phyloP scores from a whole-genome alignment of 2,888 invertebrate species.

The Pandemis cinnamomeana region DNA sequence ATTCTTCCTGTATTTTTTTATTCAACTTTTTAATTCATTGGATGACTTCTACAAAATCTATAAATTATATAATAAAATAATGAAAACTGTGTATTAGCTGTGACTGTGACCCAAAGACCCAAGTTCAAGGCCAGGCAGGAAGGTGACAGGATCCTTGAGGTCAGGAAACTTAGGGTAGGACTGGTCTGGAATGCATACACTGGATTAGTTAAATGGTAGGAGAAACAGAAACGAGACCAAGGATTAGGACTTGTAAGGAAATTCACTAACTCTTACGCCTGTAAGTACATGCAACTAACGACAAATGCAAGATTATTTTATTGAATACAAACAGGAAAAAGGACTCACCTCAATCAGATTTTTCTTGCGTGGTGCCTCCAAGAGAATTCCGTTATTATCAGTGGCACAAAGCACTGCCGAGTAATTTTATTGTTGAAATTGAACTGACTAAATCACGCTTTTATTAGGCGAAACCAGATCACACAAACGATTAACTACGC shows the following conservation, averaged over 20 bases:
- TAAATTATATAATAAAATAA: no score
- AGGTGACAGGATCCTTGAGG: not conserved
- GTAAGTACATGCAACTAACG: not conserved
- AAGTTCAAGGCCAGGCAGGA: not conserved
- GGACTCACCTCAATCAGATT: constrained; percentile 22
- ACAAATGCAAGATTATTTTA: not conserved
- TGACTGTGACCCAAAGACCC: not conserved
- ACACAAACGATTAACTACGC: constrained; percentile 17
- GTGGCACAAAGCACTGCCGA: constrained; percentile 35
- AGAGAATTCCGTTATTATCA: constrained; percentile 31
- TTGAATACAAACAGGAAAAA: not conserved
- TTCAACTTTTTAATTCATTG: no score
- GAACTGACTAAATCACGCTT: constrained; percentile 22
- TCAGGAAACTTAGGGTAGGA: not conserved
- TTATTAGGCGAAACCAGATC: constrained; percentile 32
- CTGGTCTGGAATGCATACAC: constrained; percentile 7
- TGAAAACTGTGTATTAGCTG: not conserved
- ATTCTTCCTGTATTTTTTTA: no score
- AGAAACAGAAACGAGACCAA: not conserved
- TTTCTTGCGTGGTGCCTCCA: constrained; percentile 4
- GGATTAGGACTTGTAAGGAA: not conserved
- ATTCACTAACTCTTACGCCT: not conserved
- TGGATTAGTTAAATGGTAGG: not conserved
- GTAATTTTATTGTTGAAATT: constrained; percentile 16
- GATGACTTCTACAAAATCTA: no score